A percentile compares a stretch with the other conserved stretches of the same genome.
Conservation (phyloP, 2,888 invertebrate species). For the Ophioninae sp. region DNA sequence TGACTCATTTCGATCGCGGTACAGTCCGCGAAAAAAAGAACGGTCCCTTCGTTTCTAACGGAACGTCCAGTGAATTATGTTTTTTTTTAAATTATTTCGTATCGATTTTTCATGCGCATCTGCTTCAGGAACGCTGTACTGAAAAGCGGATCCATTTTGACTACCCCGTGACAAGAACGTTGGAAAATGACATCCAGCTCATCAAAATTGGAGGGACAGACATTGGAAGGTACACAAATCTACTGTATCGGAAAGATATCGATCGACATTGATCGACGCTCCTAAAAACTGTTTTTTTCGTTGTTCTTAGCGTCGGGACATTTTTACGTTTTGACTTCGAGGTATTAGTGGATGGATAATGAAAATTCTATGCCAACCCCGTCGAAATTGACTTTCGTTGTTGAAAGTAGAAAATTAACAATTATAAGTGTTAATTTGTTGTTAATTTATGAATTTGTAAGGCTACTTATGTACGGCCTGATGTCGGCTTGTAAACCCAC, state of each 20-base stretch:
- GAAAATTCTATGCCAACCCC: too few species aligned
- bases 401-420: too few species aligned
- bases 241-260: not conserved
- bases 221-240: slow-evolving; percentile 31
- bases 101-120: not conserved
- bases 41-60: not conserved
- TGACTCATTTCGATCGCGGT: slow-evolving; percentile 5
- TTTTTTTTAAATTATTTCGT: slow-evolving; percentile 19
- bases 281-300: not conserved
- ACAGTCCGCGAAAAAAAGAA: slow-evolving; percentile 12
- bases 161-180: not conserved
- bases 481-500: too few species aligned
- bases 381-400: too few species aligned
- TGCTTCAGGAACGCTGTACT: not conserved
- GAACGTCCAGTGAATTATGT: not conserved
- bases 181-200: slow-evolving; percentile 23
- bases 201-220: slow-evolving; percentile 41
- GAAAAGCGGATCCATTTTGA: not conserved
- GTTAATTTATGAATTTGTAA: too few species aligned
- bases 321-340: not conserved
- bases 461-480: too few species aligned
- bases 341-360: not conserved
- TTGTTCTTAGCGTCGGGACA: not conserved
- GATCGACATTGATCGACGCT: not conserved
- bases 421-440: too few species aligned